Base-by-base conservation (phyloP, 2,113 vertebrate species). In the Brachyistius frenatus region DNA sequence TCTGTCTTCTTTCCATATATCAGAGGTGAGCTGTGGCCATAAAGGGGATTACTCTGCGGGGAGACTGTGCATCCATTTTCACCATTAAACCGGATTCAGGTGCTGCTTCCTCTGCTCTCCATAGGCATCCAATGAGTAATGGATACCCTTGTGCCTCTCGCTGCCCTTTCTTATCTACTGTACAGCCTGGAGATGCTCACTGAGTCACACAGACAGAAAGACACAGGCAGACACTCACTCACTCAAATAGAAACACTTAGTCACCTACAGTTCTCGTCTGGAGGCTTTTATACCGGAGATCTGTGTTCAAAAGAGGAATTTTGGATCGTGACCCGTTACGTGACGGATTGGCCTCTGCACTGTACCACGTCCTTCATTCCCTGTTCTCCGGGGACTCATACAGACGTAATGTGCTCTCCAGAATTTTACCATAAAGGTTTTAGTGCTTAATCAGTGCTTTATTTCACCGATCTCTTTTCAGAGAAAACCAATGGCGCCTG, bases 51-150 rank as follows among this genome's bases (percentile, higher is more conserved):
- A 81, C 86, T 84, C 91, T 53, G 66, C 41, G 6, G 91, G 92
- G 89, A 81, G 66, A 85, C 86, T 67, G 64, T 83, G 90, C 91
- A 71, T 92, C 92, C 90, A 90, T 89, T 92, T 89, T 89, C 85
- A 93, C 89, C 92, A 91, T 94, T 93, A 94, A 95, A 94, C 85
- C 68, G 8, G 81, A 91, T 88, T 93, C 93, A 95, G 92, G 88
- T 92, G 92, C 86, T 60, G 74, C 84, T 58, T 87, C 78, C 37
- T 15, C 57, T 79, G 66, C 87, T 88, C 90, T 87, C 89, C 84
- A 86, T 81, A 90, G 92, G 90, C 70, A 54, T 80, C 83, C 78
- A 9, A 54, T 89, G 89, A 92, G 84, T 92, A 86, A 92, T 93
- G 88, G 88, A 92, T 57, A 80, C 73, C 83, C 83, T 50, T 61